Base-by-base conservation (phyloP, 2,797 vertebrate species). In the Parauchenoglanis ngamensis region DNA sequence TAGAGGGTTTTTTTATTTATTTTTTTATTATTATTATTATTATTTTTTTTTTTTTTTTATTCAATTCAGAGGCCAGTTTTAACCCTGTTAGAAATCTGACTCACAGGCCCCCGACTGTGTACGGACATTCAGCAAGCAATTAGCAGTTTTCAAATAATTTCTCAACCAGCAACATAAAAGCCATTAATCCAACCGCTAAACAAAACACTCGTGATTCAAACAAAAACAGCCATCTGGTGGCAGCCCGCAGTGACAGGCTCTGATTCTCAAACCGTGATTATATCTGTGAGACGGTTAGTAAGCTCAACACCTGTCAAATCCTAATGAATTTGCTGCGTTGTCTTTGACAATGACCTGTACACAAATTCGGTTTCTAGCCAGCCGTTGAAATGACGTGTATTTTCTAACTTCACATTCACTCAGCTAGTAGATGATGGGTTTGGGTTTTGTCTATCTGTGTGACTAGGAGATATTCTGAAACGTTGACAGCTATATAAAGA, bases 151-250 rank as follows among this genome's bases (percentile, higher is more conserved):
- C 35, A 80, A 40, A 59, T 61, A 61, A 79, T 79, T 65, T 10
- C 15, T 46, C 54, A 28, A 63, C 49, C 12, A 73, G 31, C 46
- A 70, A 19, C 11, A 25, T 40, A 40, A 59, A 80, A 84, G 19
- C 25, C 25, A 86, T 65, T 52, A 28, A 56, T 78, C 72, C 31
- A 28, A 67, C 35, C 15, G 59, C 21, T 21, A 59, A 79, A 79
- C 21, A 59, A 80, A 80, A 23, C 21, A 15, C 11, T 61, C 0
- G 1, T 35, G 21, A 13, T 61, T 80, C 56, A 61, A 31, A 77
- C 40, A 73, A 63, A 49, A 21, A 46, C 13, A 40, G 65, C 31
- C 78, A 88, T 88, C 72, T 90, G 87, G 28, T 44, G 5, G 23
- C 44, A 59, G 49, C 56, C 61, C 2, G 1, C n/a, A 44, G 25